Conservation (phyloP, 2,797 vertebrate genomes). For the Labeo calbasu region DNA sequence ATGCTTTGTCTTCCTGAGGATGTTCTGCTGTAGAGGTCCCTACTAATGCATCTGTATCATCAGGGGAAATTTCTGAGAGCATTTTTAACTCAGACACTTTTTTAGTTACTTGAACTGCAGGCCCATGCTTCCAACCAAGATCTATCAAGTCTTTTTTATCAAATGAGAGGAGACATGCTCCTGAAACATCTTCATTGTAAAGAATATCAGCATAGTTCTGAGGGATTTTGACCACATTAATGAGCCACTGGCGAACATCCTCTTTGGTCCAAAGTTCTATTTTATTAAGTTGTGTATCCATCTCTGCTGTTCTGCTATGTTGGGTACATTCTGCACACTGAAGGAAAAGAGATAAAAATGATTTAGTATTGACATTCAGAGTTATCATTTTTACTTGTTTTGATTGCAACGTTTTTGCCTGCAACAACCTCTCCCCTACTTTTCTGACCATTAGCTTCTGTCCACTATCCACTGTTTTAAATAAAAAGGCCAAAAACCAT, state of each 20-base stretch:
- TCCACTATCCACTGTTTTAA: no score
- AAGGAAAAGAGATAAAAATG: background rate
- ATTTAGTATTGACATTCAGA: background rate
- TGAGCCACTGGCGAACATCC: constrained; percentile 63
- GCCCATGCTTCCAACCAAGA: constrained; percentile 60
- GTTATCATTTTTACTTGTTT: background rate
- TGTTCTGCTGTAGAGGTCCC: background rate
- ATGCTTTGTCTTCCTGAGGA: background rate
- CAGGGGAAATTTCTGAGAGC: background rate
- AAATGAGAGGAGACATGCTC: constrained; percentile 62
- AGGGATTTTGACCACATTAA: constrained; percentile 38
- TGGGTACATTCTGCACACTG: background rate
- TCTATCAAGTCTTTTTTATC: constrained; percentile 65
- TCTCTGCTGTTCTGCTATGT: background rate
- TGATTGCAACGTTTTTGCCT: no score
- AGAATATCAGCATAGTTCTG: constrained; percentile 55
- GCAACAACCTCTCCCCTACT: no score
- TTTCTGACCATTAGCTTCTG: no score
- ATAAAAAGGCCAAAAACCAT: no score
- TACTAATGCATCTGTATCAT: background rate
- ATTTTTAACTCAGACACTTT: constrained; percentile 49
- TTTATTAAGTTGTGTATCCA: background rate
- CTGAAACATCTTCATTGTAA: constrained; percentile 62
- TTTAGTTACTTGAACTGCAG: constrained; percentile 62
- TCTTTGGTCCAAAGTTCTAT: constrained; percentile 67